Percentiles rank a stretch among this genome's conserved stretches.
Evolutionary conservation across 2,113 vertebrate genomes (phyloP).

Genomic region (Sylvia atricapilla): DNA sequence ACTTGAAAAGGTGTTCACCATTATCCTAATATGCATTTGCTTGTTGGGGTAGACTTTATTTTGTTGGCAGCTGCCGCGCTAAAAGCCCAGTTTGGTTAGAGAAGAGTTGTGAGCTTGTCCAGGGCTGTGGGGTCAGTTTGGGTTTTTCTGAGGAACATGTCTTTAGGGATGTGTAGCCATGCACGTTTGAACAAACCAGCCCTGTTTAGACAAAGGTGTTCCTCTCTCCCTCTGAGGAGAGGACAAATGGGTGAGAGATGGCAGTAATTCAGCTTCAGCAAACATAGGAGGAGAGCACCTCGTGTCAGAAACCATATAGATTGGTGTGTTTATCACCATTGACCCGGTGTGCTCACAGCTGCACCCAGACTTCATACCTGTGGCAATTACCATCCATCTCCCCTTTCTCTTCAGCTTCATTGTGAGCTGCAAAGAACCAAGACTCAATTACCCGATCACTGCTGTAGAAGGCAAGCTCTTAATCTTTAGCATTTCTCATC

Average conservation of each 20-base stretch:
- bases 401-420: neutral
- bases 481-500: neutral
- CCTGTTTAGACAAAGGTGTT: neutral
- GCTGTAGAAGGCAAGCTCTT: neutral
- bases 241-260: neutral
- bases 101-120: neutral
- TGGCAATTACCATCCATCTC: neutral
- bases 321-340: neutral
- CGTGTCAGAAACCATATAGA: neutral
- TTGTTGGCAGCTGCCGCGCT: fast-evolving
- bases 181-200: neutral
- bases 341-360: neutral
- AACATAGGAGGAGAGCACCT: neutral
- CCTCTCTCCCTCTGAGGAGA: neutral
- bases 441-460: neutral
- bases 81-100: neutral
- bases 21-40: neutral
- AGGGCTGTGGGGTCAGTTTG: neutral
- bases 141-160: neutral
- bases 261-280: neutral
- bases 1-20: neutral
- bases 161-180: neutral
- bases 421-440: neutral
- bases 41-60: neutral
- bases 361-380: neutral